Conservation (phyloP, 2,797 vertebrate species). For the Gila robusta region DNA sequence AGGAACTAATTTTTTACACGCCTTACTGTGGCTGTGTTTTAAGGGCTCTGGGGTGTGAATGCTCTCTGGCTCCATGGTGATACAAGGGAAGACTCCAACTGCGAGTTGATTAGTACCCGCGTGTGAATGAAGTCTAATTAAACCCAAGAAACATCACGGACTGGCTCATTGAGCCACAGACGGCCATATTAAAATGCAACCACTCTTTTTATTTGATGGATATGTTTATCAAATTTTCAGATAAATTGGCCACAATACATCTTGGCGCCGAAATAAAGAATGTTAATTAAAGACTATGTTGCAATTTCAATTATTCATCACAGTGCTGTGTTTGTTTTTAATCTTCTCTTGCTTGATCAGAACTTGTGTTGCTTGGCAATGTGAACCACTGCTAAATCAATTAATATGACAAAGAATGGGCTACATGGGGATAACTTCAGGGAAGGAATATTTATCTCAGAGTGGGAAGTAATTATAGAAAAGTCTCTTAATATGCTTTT, state of each 20-base stretch:
- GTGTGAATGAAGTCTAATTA: conserved; percentile 70
- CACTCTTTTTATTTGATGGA: conserved; percentile 72
- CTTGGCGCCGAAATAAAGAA: conserved; percentile 60
- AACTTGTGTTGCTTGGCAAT: conserved; percentile 42
- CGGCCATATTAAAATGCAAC: conserved; percentile 59
- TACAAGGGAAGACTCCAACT: conserved; percentile 44
- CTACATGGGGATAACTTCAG: conserved; percentile 38
- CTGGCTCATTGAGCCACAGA: conserved; percentile 66
- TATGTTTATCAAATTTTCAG: conserved; percentile 71
- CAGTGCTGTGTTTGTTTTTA: conserved; percentile 58
- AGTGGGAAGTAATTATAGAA: conserved; percentile 33
- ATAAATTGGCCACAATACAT: conserved; percentile 68
- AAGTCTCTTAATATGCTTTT: conserved; percentile 34
- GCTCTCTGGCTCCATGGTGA: conserved; percentile 44
- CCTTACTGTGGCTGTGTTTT: conserved; percentile 37
- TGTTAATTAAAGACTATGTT: conserved; percentile 67
- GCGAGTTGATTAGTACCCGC: conserved; percentile 41
- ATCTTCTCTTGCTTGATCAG: conserved; percentile 52
- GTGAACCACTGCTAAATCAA: conserved; percentile 27
- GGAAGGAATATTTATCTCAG: conserved; percentile 41
- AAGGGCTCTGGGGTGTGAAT: conserved; percentile 45
- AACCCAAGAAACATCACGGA: conserved; percentile 68
- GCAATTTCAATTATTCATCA: conserved; percentile 62
- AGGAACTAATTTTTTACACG: conserved; percentile 29
- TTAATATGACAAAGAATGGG: conserved; percentile 42